Base-by-base conservation (phyloP, 2,797 vertebrate species). In the Paedocypris micromegethes region DNA sequence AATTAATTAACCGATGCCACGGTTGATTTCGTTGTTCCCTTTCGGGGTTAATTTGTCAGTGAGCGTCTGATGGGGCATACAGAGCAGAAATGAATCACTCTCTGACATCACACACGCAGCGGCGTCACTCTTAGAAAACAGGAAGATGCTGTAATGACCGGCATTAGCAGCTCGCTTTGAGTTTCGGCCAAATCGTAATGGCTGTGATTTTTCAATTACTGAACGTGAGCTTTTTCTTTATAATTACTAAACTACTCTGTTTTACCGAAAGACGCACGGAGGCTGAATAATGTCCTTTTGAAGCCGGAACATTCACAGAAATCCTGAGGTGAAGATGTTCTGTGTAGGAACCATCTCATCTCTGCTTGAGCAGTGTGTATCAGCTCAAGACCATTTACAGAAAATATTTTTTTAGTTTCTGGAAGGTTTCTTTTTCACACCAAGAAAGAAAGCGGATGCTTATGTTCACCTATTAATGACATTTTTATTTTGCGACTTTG, bases 1-100 rank as follows among this genome's bases (percentile, higher is more conserved):
- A 92, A 92, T 92, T 90, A 94, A 94, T 93, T 91, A 92, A 92
- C 91, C 87, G 83, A 92, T 91, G 88, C 87, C 83, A 89, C 70
- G 81, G 86, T 86, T 90, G 91, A 91, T 94, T 92, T 92, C 90
- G 91, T 42, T 23, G 54, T 39, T 92, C 89, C 91, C 91, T 91
- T 91, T 91, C 87, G 82, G 79, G 91, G 87, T 90, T 88, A 91
- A 94, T 94, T 92, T 89, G 89, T 94, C 90, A 93, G 79, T 80
- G 80, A 89, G 88, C 87, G 86, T 82, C 84, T 86, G 86, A 82
- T 84, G 65, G 63, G 57, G 75, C 60, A 46, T 54, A 56, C 45
- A 66, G 68, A 78, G 72, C 75, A 47, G 63, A 75, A 78, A 74
- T 70, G 23, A 75, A 71, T 65, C 51, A 70, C 40, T 46, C 3